Evolutionary conservation across 2,888 invertebrate genomes (phyloP), one percentile per base, ranked within the genome.

Genomic region (Rugalucina vietnamica): DNA sequence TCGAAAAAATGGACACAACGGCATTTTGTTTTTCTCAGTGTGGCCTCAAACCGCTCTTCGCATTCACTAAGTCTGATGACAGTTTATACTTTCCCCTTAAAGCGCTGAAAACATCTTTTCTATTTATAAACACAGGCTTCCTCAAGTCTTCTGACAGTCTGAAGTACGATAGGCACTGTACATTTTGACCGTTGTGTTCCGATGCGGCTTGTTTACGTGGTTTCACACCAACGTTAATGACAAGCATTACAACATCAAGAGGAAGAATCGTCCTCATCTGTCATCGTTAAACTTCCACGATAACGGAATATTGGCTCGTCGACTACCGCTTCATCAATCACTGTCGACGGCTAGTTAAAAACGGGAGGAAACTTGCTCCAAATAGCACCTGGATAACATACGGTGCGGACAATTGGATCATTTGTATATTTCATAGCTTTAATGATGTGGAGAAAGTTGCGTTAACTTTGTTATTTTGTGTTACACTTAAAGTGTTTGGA

Each of bases 241-340:
- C 60, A 27, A n/a, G 27, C 18, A 60, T 60, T 60, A 24, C 29
- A 14, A 27, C 60, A 5, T 60, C 60, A 60, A 60, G 5, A 12
- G 18, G 60, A 14, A 27, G 27, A 60, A 60, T 24, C 14, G 8
- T 27, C n/a, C 60, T 60, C 60, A 60, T 60, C 4, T 60, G 29
- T 60, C 60, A 60, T 60, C 3, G 60, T 60, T 60, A 60, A 24
- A n/a, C 27, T 24, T 60, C 29, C 24, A 60, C 60, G 18, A 60
- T 29, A 60, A 60, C 60, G 18, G 54, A 14, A 60, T 60, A 60
- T 60, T 60, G 60, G 60, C 60, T 60, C 60, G 24, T 60, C 60
- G 8, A 18, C 43, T 43, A 43, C 43, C 43, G 43, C 18, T 12
- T 18, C 8, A 43, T 43, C 43, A 43, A 43, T 43, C 43, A 43